These are phyloP conservation scores for Stercorarius parasiticus DNA, from an alignment of 2,113 vertebrate genomes.

Conservation along the genomic window DNA sequence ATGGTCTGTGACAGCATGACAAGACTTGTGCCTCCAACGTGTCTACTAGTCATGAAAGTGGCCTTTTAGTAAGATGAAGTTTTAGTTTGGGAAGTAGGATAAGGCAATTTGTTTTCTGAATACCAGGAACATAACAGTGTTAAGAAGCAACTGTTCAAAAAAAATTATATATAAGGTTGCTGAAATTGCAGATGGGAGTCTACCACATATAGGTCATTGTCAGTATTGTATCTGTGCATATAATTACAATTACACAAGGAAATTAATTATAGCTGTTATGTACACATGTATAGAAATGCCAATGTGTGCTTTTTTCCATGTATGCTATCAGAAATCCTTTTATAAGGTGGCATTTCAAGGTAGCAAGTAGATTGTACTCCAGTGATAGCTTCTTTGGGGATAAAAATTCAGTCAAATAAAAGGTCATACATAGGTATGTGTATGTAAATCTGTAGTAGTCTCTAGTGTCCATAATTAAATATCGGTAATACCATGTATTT, in stretches of 20 bases:
- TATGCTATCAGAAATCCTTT: background rate
- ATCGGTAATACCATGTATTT: background rate
- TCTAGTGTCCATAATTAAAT: background rate
- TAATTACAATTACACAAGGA: background rate
- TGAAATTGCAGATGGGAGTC: background rate
- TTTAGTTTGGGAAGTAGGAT: background rate
- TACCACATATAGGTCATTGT: background rate
- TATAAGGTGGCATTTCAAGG: background rate
- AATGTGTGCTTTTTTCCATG: background rate
- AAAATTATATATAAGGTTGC: background rate
- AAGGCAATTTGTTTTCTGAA: background rate
- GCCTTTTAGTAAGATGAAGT: background rate
- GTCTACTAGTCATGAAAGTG: background rate
- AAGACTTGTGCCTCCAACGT: background rate
- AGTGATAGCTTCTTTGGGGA: background rate
- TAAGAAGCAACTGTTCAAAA: background rate
- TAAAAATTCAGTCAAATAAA: background rate
- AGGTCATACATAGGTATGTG: background rate
- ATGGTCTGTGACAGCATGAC: conserved; percentile 5
- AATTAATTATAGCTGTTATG: background rate
- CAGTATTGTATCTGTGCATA: background rate
- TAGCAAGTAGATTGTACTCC: background rate
- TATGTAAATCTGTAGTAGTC: background rate
- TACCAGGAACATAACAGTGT: background rate
- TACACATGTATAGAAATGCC: background rate